Evolutionary conservation across 2,888 invertebrate species (phyloP), one percentile per base, ranked within the genome.

Genomic region (Agonopterix subpropinquella): DNA sequence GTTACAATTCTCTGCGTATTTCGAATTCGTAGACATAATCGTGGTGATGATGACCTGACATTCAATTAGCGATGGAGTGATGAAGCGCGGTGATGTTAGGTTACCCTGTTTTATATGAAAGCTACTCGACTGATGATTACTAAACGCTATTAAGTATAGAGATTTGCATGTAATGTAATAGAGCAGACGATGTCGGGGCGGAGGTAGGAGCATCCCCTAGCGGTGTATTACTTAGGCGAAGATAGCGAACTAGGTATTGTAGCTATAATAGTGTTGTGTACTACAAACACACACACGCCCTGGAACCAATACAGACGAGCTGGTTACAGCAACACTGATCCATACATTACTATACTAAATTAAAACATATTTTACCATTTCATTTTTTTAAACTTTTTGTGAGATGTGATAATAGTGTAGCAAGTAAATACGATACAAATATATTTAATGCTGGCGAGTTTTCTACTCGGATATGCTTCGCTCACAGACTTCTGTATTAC

Each of bases 321-420:
- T 28, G 28, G 28, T n/a, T 9, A 39, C n/a, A n/a, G n/a, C 39
- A 39, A n/a, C 39, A 39, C 39, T 39, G 39, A 39, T 39, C 5
- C n/a, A 39, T 39, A 39, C 10, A n/a, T n/a, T 39, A 39, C 28
- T 28, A 39, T n/a, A 39, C 39, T 39, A 39, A n/a, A n/a, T 39
- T 9, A n/a, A 39, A 39, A 37, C 36, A 44, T 51, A 52, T 49
- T 53, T 54, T 52, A 53, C 54, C 57, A 52, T 50, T 54, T 61
- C 54, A 53, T 64, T 65, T 61, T 39, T 64, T 58, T 63, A 55
- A 54, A 61, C 72, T 69, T 39, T 39, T 10, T 64, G 67, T 75
- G 73, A 77, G 67, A 79, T 78, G 78, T 80, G 79, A 80, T 80
- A 78, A 72, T 80, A 80, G 75, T 58, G 59, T 73, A 70, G 73